These are phyloP conservation scores for Coelopa frigida DNA, from an alignment of 1,140 invertebrate genomes.

Conservation along the genomic window DNA sequence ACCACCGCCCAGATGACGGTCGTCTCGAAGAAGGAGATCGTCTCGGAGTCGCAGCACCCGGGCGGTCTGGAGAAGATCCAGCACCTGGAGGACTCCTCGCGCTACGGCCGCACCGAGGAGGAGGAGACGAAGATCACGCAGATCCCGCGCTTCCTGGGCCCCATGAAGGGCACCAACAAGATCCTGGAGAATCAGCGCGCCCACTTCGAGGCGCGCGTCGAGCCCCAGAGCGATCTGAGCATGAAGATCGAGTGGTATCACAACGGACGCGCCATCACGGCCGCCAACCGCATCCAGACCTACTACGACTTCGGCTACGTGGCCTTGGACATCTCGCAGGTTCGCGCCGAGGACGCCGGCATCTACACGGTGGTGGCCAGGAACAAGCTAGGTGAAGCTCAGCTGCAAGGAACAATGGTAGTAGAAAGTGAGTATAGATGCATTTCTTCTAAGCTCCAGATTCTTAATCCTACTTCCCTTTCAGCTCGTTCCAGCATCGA, in stretches of 20 bases:
- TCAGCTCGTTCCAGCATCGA: slow-evolving; percentile 77
- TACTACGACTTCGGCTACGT: slow-evolving; percentile 95
- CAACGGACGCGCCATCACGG: slow-evolving; percentile 76
- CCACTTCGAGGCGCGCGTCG: slow-evolving; percentile 91
- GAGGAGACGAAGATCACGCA: slow-evolving; percentile 70
- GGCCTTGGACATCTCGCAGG: slow-evolving; percentile 84
- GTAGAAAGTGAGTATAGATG: slow-evolving; percentile 69
- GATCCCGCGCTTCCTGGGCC: slow-evolving; percentile 77
- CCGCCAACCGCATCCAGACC: slow-evolving; percentile 80
- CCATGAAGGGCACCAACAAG: slow-evolving; percentile 82
- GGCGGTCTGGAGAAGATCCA: slow-evolving; percentile 84
- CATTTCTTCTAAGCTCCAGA: slow-evolving; percentile 12
- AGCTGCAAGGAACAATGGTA: slow-evolving; percentile 70
- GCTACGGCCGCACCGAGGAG: slow-evolving; percentile 54
- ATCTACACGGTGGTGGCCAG: slow-evolving; percentile 83
- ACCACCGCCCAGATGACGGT: slow-evolving; percentile 85
- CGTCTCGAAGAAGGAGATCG: slow-evolving; percentile 75
- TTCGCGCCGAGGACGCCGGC: slow-evolving; percentile 76
- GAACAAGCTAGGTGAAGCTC: slow-evolving; percentile 79
- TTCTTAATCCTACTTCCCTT: slow-evolving; percentile 25
- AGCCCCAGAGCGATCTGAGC: slow-evolving; percentile 83
- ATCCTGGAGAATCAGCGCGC: slow-evolving; percentile 93
- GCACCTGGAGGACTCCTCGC: slow-evolving; percentile 74
- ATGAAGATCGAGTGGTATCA: slow-evolving; percentile 88
- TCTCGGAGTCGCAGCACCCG: slow-evolving; percentile 79